These are phyloP conservation scores for Mesocentrotus franciscanus DNA, from an alignment of 53 echinoderm and acorn worm species.

Conservation along the genomic window DNA sequence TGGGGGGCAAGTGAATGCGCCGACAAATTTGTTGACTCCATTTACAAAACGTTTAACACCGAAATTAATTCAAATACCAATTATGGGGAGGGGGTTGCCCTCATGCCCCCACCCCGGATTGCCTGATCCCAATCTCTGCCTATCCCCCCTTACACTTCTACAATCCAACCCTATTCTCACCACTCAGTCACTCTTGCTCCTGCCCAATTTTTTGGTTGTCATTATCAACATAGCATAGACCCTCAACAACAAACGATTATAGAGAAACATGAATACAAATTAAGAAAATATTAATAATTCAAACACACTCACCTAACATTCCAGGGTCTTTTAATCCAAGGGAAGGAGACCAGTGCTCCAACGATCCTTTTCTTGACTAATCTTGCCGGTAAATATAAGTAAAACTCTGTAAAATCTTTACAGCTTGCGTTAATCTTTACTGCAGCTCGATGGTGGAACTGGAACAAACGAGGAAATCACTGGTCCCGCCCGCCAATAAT, in stretches of 20 bases:
- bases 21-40: no score
- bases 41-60: no score
- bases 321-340: background rate
- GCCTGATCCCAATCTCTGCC: no score
- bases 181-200: no score
- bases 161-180: no score
- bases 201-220: no score
- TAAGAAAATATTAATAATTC: background rate
- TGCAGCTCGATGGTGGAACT: background rate
- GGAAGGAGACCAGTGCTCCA: background rate
- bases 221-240: no score
- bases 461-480: constrained; percentile 9
- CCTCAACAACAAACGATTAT: background rate
- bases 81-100: no score
- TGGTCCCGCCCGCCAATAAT: constrained; percentile 29
- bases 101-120: no score
- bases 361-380: background rate
- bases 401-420: background rate
- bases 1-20: no score
- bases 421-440: background rate
- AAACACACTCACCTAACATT: background rate
- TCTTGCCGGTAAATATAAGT: background rate
- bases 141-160: no score
- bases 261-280: background rate
- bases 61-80: no score